These are phyloP conservation scores for Harpagifer antarcticus DNA, from an alignment of 2,797 vertebrate genomes.

Conservation along the genomic window DNA sequence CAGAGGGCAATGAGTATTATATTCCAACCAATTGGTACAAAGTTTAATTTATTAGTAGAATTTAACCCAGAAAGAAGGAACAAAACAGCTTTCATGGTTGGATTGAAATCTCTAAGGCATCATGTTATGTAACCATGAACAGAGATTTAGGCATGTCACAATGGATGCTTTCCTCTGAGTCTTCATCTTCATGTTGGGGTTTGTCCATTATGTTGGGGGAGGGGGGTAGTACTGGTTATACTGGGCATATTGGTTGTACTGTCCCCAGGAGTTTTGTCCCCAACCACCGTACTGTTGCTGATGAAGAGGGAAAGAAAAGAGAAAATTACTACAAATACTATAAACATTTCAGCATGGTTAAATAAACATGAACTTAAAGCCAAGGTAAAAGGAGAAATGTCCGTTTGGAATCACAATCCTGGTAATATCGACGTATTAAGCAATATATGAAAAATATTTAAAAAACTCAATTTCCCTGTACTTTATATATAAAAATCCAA, in stretches of 20 bases:
- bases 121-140: conserved; percentile 40
- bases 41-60: conserved; percentile 46
- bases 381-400: no score
- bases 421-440: no score
- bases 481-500: no score
- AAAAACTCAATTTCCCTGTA: no score
- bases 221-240: conserved; percentile 98
- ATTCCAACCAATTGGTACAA: conserved; percentile 37
- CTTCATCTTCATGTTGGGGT: conserved; percentile 53
- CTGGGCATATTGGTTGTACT: conserved; percentile 85
- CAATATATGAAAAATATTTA: no score
- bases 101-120: conserved; percentile 49
- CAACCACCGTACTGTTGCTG: conserved; percentile 90
- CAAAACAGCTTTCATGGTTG: conserved; percentile 27
- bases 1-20: conserved; percentile 30
- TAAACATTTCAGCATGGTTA: background rate
- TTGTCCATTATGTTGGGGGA: conserved; percentile 90
- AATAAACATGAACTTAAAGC: background rate
- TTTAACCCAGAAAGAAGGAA: conserved; percentile 40
- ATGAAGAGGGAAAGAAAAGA: background rate
- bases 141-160: conserved; percentile 50
- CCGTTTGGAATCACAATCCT: no score
- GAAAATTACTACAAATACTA: background rate
- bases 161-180: conserved; percentile 55
- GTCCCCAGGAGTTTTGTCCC: conserved; percentile 94